These are phyloP conservation scores for Seriola aureovittata DNA, from an alignment of 2,113 vertebrate genomes.

Conservation along the genomic window DNA sequence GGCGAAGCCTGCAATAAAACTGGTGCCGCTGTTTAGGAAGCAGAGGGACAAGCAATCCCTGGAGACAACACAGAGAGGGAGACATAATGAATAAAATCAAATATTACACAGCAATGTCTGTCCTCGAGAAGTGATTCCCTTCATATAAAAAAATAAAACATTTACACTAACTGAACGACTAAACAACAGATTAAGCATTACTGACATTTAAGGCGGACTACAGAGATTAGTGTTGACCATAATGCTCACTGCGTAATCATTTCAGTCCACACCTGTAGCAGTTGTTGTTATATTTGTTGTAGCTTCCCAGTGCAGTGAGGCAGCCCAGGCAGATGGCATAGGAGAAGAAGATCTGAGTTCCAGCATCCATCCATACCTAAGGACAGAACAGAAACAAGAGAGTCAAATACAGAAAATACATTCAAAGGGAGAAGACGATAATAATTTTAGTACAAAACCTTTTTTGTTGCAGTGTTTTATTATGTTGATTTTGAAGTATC, in stretches of 20 bases:
- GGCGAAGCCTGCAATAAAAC: slow-evolving; percentile 95
- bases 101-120: background rate
- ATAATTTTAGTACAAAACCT: too few species aligned
- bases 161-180: background rate
- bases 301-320: slow-evolving; percentile 95
- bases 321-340: slow-evolving; percentile 96
- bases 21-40: slow-evolving; percentile 96
- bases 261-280: slow-evolving; percentile 90
- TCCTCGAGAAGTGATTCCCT: background rate
- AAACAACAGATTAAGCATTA: background rate
- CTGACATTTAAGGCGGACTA: too few species aligned
- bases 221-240: background rate
- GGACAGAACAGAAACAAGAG: slow-evolving; percentile 26
- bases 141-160: background rate
- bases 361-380: slow-evolving; percentile 99
- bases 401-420: background rate
- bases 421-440: background rate
- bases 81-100: background rate
- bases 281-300: slow-evolving; percentile 98
- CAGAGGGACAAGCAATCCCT: slow-evolving; percentile 96
- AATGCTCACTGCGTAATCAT: background rate
- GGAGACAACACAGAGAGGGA: slow-evolving; percentile 8
- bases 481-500: too few species aligned
- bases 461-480: too few species aligned
- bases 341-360: slow-evolving; percentile 98